These are phyloP conservation scores for Lota lota DNA, from an alignment of 2,113 vertebrate genomes.

Conservation along the genomic window DNA sequence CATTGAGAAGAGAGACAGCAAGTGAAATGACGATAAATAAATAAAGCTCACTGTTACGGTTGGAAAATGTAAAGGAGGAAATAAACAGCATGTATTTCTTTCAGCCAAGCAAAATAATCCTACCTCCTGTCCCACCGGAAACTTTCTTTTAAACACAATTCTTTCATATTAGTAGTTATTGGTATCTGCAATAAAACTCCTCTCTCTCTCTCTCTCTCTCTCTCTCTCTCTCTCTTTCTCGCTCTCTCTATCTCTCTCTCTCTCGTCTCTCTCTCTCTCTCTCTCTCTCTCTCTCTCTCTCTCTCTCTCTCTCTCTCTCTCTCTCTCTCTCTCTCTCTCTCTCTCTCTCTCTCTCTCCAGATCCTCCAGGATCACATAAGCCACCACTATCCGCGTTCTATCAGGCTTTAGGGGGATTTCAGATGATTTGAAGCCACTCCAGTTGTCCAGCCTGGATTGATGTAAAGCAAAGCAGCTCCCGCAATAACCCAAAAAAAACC, in stretches of 20 bases:
- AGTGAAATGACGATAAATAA: background rate
- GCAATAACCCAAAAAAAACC: slow-evolving; percentile 45
- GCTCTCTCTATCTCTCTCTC: background rate
- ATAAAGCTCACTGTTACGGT: background rate
- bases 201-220: background rate
- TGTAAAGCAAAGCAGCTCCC: slow-evolving; percentile 53
- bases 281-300: background rate
- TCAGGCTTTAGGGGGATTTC: slow-evolving; percentile 64
- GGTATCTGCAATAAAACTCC: slow-evolving; percentile 12
- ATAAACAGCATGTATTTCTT: background rate
- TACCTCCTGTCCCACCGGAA: too few species aligned
- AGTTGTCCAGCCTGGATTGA: slow-evolving; percentile 55
- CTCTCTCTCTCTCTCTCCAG: slow-evolving; percentile 38
- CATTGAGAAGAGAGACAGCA: background rate
- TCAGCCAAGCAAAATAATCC: too few species aligned
- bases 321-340: slow-evolving; percentile 1
- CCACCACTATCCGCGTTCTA: slow-evolving; percentile 55
- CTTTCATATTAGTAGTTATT: background rate
- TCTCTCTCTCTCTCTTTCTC: background rate
- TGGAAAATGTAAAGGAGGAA: slow-evolving; percentile 7
- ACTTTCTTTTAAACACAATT: background rate
- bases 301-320: background rate
- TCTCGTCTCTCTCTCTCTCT: background rate
- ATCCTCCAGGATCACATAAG: slow-evolving; percentile 59
- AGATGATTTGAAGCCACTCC: slow-evolving; percentile 58